phyloP scores from a whole-genome alignment of 2,797 vertebrate species.

The Myripristis jacobus region DNA sequence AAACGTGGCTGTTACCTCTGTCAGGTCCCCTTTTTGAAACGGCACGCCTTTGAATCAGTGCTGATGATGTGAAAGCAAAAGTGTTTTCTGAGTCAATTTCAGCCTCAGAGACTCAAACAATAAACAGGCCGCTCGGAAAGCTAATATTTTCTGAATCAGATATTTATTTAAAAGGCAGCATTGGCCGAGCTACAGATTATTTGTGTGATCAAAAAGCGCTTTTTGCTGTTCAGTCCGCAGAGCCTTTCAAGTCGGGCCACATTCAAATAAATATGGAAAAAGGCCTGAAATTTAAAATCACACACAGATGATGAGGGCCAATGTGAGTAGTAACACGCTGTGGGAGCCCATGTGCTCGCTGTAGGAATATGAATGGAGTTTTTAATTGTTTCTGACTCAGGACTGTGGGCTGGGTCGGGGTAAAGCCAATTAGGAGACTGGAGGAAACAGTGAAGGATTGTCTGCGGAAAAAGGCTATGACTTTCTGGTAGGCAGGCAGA shows the following conservation, averaged over 20 bases:
- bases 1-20: slow-evolving; percentile 69
- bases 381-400: slow-evolving; percentile 94
- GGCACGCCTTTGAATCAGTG: slow-evolving; percentile 61
- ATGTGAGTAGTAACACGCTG: slow-evolving; percentile 88
- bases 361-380: slow-evolving; percentile 88
- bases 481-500: slow-evolving; percentile 70
- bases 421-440: slow-evolving; percentile 89
- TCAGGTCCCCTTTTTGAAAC: slow-evolving; percentile 74
- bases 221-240: slow-evolving; percentile 78
- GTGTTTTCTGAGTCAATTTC: slow-evolving; percentile 73
- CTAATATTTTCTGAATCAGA: slow-evolving; percentile 79
- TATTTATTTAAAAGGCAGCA: slow-evolving; percentile 84
- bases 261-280: slow-evolving; percentile 94
- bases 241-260: slow-evolving; percentile 87
- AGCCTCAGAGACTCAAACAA: slow-evolving; percentile 72
- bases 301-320: slow-evolving; percentile 92
- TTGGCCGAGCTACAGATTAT: slow-evolving; percentile 85
- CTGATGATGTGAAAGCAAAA: slow-evolving; percentile 57
- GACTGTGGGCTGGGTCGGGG: slow-evolving; percentile 86
- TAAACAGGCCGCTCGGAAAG: slow-evolving; percentile 77
- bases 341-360: slow-evolving; percentile 87
- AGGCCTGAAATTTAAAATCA: slow-evolving; percentile 89
- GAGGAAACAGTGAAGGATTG: slow-evolving; percentile 88
- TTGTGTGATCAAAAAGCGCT: slow-evolving; percentile 89
- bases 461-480: slow-evolving; percentile 84